Base-by-base conservation (phyloP, 37 sponge, comb jelly and placozoan genomes). In the Oopsacas minuta region DNA sequence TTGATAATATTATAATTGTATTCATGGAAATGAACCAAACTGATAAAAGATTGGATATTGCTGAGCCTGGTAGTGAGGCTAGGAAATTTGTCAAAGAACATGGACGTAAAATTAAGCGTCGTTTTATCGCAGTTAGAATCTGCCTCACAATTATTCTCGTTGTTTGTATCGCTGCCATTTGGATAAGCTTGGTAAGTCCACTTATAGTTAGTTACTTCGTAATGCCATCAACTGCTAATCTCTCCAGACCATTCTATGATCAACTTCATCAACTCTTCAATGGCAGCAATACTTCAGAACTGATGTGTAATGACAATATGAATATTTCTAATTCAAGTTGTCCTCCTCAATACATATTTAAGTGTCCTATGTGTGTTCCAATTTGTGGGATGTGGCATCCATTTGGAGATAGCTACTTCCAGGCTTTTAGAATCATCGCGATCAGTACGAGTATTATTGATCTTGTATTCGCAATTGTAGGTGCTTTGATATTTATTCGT, bases 371-470 rank as follows among this genome's bases (percentile, higher is more conserved):
- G 75, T 61, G 75, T 61, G 28, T 12, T 3, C 75, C 75, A 20
- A 61, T 61, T 61, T 61, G 75, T 12, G 75, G 75, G 28, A 12
- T 61, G 22, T 61, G 75, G 75, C 75, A 61, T 61, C 75, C 75
- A 25, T 61, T 61, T 12, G 75, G 75, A 25, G 75, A 61, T 7
- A 25, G 1, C 30, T 61, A 61, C 28, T 61, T 61, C 75, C 20
- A 20, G 5, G 75, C 75, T 32, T 61, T 25, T 12, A 61, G 75
- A 12, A n/a, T 61, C 7, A 61, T 61, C 22, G 22, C 75, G 5
- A 61, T 61, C 7, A 20, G 22, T n/a, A 12, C 30, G 3, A 61
- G 75, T 12, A 61, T 61, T 32, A 34, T 61, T n/a, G 75, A 25
- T 61, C 30, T 61, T 12, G 5, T n/a, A 61, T 61, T 61, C 75